Evolutionary conservation across 2,797 vertebrate species (phyloP), one percentile per base, ranked within the genome.

Genomic region (Spondyliosoma cantharus): DNA sequence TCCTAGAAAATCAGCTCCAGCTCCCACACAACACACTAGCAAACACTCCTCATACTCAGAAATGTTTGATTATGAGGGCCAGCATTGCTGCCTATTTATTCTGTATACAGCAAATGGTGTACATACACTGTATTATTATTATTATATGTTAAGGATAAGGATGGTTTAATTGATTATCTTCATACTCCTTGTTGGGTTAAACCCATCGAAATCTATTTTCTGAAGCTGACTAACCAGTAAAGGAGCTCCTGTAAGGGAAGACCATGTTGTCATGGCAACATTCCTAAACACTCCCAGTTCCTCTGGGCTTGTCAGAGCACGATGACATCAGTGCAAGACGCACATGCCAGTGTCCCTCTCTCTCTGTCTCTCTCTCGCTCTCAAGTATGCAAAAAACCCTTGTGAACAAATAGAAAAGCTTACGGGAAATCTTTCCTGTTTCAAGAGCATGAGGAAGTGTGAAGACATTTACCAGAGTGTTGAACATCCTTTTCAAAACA

Each of bases 241-340:
- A 27, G 14, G 8, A 12, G n/a, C 22, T 37, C 27, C 50, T 27
- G n/a, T 78, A 59, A 27, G 62, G 67, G 58, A 78, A 83, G 68
- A 82, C 65, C 61, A 11, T 37, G 80, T 82, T 84, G 63, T 68
- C 43, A 76, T 73, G 69, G 69, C 42, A 75, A 83, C 69, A 83
- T 88, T 88, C 83, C 84, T 62, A 63, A 89, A 88, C 85, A 83
- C 73, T 81, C 80, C 49, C 61, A 61, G 65, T 66, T 86, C 78
- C 85, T 82, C 57, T 52, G 82, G 86, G 82, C 89, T 80, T 90
- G 87, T 83, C 70, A 1, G 3, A 81, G 85, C 83, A 82, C 74
- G 89, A 77, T 83, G 77, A 88, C 74, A 84, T 86, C 78, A 83
- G 64, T 5, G 24, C 60, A 27, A 49, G 48, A 24, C 45, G 68